A percentile compares a stretch with the other conserved stretches of the same genome.
Conservation (phyloP, 2,888 invertebrate genomes). For the Tyria jacobaeae region DNA sequence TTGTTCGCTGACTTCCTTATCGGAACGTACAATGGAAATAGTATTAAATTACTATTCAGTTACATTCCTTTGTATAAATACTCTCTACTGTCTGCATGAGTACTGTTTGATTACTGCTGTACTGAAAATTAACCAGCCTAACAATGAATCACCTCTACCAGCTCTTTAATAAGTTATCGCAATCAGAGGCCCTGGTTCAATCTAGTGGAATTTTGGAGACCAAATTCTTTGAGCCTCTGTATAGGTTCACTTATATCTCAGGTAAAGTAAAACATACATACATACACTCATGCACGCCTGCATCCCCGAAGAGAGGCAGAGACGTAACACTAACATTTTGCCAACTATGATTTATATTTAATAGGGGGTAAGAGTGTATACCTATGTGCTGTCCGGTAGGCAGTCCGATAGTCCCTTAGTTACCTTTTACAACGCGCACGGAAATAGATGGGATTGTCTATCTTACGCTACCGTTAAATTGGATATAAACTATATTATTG, state of each 20-base stretch:
- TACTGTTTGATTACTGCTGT: conserved; percentile 9
- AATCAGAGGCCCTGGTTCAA: conserved; percentile 66
- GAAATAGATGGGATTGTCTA: too few species aligned
- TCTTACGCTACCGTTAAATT: too few species aligned
- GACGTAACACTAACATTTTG: too few species aligned
- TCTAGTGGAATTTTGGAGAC: conserved; percentile 69
- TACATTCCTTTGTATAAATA: conserved; percentile 16
- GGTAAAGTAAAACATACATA: too few species aligned
- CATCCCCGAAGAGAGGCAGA: too few species aligned
- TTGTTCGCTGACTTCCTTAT: neutral
- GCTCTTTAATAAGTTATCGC: conserved; percentile 64
- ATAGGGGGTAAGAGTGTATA: too few species aligned
- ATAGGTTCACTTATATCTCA: conserved; percentile 68
- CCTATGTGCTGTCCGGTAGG: too few species aligned
- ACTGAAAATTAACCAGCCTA: conserved; percentile 1
- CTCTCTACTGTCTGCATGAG: conserved; percentile 7
- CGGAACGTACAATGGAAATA: conserved; percentile 50
- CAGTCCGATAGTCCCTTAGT: too few species aligned
- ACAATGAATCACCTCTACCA: conserved; percentile 57
- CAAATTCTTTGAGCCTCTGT: conserved; percentile 72
- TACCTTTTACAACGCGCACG: too few species aligned
- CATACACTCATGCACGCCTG: too few species aligned
- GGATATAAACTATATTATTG: too few species aligned
- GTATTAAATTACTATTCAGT: conserved; percentile 42
- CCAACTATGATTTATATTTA: too few species aligned